These are phyloP conservation scores for Pasiphila rectangulata DNA, from an alignment of 2,888 invertebrate species.

Conservation along the genomic window DNA sequence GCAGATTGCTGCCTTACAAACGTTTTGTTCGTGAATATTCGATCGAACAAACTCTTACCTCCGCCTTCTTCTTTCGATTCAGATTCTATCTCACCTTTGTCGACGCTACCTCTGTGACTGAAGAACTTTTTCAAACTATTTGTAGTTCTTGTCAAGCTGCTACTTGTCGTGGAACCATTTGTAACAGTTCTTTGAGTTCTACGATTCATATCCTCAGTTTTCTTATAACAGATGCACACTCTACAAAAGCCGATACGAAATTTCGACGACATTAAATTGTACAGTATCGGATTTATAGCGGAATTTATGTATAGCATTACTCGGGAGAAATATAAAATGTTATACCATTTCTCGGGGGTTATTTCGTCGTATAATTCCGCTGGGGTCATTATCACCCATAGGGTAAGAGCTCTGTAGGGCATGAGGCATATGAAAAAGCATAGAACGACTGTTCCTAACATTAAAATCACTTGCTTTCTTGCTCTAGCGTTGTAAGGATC, in stretches of 20 bases:
- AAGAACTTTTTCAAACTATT: slow-evolving; percentile 79
- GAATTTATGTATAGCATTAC: slow-evolving; percentile 94
- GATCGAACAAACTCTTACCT: slow-evolving; percentile 51
- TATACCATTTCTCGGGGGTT: slow-evolving; percentile 89
- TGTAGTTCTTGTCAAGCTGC: slow-evolving; percentile 82
- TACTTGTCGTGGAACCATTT: slow-evolving; percentile 82
- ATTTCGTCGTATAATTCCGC: slow-evolving; percentile 84
- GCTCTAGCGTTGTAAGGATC: slow-evolving; percentile 86
- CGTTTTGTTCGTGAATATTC: slow-evolving; percentile 58
- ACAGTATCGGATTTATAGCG: slow-evolving; percentile 94
- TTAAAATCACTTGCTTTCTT: slow-evolving; percentile 90
- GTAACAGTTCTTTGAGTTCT: slow-evolving; percentile 77
- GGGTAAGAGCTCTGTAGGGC: slow-evolving; percentile 90
- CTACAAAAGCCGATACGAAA: slow-evolving; percentile 90
- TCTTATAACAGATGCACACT: slow-evolving; percentile 82
- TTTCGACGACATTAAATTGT: slow-evolving; percentile 95
- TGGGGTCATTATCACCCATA: slow-evolving; percentile 91
- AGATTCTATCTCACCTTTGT: slow-evolving; percentile 60
- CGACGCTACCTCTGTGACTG: slow-evolving; percentile 67
- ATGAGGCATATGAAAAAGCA: slow-evolving; percentile 94
- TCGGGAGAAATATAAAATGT: slow-evolving; percentile 90
- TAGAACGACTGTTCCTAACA: slow-evolving; percentile 92
- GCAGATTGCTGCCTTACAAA: slow-evolving; percentile 71
- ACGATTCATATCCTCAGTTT: slow-evolving; percentile 65
- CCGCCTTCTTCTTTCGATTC: slow-evolving; percentile 56